Conservation (phyloP, 2,797 vertebrate genomes). For the Tiaroga cobitis region DNA sequence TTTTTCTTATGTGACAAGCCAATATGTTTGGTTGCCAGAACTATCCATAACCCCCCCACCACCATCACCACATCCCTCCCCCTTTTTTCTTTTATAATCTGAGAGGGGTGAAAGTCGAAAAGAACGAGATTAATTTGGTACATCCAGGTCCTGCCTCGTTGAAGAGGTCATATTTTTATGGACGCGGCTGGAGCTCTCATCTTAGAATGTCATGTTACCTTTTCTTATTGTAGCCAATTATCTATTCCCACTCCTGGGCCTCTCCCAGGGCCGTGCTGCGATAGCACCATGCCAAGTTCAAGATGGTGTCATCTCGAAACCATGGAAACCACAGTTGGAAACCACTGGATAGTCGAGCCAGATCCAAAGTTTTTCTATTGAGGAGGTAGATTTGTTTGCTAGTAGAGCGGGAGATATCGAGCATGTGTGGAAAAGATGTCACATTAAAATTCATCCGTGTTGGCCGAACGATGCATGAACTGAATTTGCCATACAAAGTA, state of each 20-base stretch:
- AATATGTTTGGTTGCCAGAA: conserved; percentile 67
- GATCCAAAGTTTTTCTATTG: conserved; percentile 46
- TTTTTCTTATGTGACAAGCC: conserved; percentile 65
- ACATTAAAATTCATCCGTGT: conserved; percentile 38
- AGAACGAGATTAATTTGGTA: conserved; percentile 44
- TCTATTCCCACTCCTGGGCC: conserved; percentile 54
- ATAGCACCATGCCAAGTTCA: conserved; percentile 57
- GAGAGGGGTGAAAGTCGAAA: not conserved
- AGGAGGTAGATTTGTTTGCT: conserved; percentile 41
- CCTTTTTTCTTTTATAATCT: conserved; percentile 14
- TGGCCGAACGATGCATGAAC: conserved; percentile 1
- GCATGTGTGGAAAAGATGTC: conserved; percentile 33
- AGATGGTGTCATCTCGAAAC: conserved; percentile 55
- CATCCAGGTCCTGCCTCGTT: conserved; percentile 42
- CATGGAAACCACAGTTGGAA: conserved; percentile 54
- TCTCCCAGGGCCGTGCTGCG: conserved; percentile 47
- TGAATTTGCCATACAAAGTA: conserved; percentile 12
- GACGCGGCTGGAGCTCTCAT: conserved; percentile 51
- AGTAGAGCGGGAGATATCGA: conserved; percentile 22
- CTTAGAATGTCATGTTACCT: conserved; percentile 53
- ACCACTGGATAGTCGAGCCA: conserved; percentile 43
- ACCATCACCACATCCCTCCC: conserved; percentile 4
- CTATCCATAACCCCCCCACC: conserved; percentile 62
- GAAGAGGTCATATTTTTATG: conserved; percentile 56
- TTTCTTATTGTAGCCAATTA: conserved; percentile 60